Base-by-base conservation (phyloP, 1,140 invertebrate species). In the Whitmania pigra region DNA sequence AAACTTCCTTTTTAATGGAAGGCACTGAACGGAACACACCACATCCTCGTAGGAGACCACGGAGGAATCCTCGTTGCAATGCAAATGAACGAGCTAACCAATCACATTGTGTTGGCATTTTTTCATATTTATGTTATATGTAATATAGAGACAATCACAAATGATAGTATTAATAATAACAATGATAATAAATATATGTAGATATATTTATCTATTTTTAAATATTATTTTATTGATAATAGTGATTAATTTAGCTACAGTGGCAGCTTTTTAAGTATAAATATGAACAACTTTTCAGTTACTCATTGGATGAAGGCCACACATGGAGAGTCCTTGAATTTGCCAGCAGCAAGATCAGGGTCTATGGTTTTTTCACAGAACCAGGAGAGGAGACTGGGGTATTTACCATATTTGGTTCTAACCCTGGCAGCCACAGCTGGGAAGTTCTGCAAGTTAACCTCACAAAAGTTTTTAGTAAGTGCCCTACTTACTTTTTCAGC, bases 31-130 rank as follows among this genome's bases (percentile, higher is more conserved):
- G 91, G 92, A 67, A 88, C 88, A 74, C 91, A 92, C 78, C 88
- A 91, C 78, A 94, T 91, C 81, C 89, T 90, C 76, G 88, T 92
- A 81, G 92, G 91, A 0, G 92, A 96, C 82, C 90, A 93, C 80
- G 93, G 93, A 6, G 91, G 91, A 20, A 82, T 94, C 1, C 79
- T 94, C 25, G 88, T 92, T 0, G 91, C 91, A 0, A 89, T 92
- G 0, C 88, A 88, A 73, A 77, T 75, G 84, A 85, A 3, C 84
- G 86, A 22, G 86, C 89, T 74, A 78, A 93, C 91, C 0, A 85
- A 87, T 75, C 86, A 89, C 76, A 85, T 94, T 40, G 79, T 88
- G 60, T 83, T 78, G 79, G 81, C 74, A 20, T 60, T 53, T 18
- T 9, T 66, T 60, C 15, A 66, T 5, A 29, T 29, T 22, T 17